Evolutionary conservation across 2,113 vertebrate genomes (phyloP).

Genomic region (Gnathonemus longibarbis): DNA sequence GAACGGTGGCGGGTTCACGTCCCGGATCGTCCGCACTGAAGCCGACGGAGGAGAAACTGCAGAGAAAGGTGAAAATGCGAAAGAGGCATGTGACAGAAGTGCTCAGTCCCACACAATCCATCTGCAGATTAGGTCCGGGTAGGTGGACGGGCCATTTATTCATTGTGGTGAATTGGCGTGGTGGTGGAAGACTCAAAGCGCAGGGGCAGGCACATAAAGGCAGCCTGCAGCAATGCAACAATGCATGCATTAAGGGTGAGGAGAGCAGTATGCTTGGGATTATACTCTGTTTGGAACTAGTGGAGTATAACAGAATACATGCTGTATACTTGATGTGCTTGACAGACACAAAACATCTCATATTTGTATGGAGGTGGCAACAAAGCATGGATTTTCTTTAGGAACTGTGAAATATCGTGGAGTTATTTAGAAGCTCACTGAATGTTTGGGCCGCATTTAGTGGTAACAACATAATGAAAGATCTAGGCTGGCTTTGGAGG

Average conservation of each 20-base stretch:
- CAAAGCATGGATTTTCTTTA: neutral
- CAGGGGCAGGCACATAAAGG: neutral
- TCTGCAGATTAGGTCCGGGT: neutral
- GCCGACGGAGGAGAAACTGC: neutral
- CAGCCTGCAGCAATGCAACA: neutral
- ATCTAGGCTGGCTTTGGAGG: neutral
- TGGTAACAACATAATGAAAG: neutral
- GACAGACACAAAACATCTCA: neutral
- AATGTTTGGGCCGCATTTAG: neutral
- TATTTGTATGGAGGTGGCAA: neutral
- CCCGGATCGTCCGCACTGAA: neutral
- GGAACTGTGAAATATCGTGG: neutral
- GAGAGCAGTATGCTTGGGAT: neutral
- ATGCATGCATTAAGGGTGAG: neutral
- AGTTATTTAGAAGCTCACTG: neutral
- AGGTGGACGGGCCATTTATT: neutral
- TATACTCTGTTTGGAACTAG: neutral
- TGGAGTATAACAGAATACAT: neutral
- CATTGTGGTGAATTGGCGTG: neutral
- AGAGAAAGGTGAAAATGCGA: neutral
- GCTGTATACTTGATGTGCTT: neutral
- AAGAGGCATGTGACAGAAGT: neutral
- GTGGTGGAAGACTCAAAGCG: neutral
- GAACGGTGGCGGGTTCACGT: neutral
- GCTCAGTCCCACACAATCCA: neutral